phyloP scores from a whole-genome alignment of 2,113 vertebrate genomes.

The Ictidomys tridecemlineatus region DNA sequence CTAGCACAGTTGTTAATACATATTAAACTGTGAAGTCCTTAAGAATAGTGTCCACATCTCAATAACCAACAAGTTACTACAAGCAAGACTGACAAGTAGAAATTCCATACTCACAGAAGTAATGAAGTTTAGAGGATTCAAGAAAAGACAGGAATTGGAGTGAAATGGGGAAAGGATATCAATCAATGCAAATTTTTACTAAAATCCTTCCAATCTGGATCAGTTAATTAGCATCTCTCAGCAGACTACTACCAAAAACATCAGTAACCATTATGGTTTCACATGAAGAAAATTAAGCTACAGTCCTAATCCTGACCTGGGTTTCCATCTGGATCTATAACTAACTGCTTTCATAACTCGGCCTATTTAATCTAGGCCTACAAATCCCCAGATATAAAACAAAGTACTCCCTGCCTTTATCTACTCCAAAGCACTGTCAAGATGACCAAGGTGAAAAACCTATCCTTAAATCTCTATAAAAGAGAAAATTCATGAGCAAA shows the following conservation, averaged over 20 bases:
- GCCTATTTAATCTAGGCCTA: neutral
- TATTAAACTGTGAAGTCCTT: neutral
- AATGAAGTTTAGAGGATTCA: neutral
- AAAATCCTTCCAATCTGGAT: slow-evolving; percentile 9
- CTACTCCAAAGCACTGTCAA: neutral
- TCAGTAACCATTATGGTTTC: slow-evolving; percentile 6
- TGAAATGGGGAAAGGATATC: slow-evolving; percentile 30
- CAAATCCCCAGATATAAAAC: neutral
- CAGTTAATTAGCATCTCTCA: neutral
- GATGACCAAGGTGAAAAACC: neutral
- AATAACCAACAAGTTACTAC: neutral
- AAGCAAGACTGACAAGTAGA: neutral
- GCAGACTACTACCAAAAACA: neutral
- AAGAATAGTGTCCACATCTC: neutral
- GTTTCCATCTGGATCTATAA: neutral
- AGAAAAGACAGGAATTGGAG: neutral
- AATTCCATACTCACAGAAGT: neutral
- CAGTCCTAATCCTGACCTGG: neutral
- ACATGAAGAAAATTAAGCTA: slow-evolving; percentile 39
- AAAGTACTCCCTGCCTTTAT: neutral
- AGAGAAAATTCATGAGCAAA: neutral
- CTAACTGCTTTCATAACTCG: neutral
- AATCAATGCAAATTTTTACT: neutral
- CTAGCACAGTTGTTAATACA: neutral
- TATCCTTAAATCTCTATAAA: neutral